These are phyloP conservation scores for Larimichthys polyactis DNA, from an alignment of 2,113 vertebrate species.

Conservation along the genomic window DNA sequence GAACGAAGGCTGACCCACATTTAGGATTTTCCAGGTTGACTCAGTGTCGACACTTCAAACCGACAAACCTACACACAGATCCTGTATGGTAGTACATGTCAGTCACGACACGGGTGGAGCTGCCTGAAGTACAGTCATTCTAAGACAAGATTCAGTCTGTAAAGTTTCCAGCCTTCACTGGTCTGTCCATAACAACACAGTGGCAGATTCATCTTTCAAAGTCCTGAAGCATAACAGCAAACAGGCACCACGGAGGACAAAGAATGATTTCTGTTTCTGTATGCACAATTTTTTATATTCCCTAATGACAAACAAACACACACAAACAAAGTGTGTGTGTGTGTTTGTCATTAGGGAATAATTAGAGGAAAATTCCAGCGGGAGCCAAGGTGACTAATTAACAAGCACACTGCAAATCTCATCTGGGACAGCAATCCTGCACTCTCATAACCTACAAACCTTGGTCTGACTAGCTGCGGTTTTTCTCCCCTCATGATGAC, in stretches of 20 bases:
- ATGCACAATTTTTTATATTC: neutral
- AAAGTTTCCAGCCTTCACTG: neutral
- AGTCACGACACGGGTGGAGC: neutral
- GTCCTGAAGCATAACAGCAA: neutral
- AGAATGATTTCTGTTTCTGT: neutral
- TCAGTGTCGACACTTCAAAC: neutral
- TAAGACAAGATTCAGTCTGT: neutral
- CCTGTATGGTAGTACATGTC: neutral
- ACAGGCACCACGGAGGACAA: neutral
- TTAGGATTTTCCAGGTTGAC: neutral
- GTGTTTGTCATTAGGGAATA: slow-evolving; percentile 47
- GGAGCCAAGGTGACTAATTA: slow-evolving; percentile 62
- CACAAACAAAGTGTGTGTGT: neutral
- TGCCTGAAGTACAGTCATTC: neutral
- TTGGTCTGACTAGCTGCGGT: slow-evolving; percentile 48
- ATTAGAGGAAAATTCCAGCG: slow-evolving; percentile 47
- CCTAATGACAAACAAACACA: no score
- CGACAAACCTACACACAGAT: neutral
- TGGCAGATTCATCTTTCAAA: neutral
- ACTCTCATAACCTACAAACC: slow-evolving; percentile 41
- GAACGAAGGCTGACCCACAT: neutral
- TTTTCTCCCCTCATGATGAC: slow-evolving; percentile 11
- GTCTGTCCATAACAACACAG: neutral
- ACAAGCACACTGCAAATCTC: slow-evolving; percentile 44
- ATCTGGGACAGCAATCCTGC: slow-evolving; percentile 30